Evolutionary conservation across 2,113 vertebrate species (phyloP), one percentile per base, ranked within the genome.

Genomic region (Clarias macrocephalus): DNA sequence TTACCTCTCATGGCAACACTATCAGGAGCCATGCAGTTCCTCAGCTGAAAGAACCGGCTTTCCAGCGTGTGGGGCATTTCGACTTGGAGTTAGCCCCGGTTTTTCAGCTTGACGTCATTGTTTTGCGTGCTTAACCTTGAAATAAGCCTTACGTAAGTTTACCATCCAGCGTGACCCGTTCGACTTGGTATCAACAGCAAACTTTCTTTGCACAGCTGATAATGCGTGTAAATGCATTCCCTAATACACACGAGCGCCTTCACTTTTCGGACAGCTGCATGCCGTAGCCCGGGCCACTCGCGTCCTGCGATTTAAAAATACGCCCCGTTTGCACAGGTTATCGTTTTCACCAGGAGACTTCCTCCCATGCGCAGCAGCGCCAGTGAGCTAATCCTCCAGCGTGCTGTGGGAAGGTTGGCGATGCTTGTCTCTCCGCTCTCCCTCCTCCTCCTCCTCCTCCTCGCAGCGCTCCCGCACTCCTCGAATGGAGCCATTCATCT

Each of bases 401-500:
- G 89, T 83, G 87, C 87, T 90, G 85, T 87, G 85, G 88, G 90
- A 93, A 89, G 89, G 82, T 90, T 87, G 88, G 88, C 68, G 88
- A 89, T 91, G 91, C 91, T 91, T 92, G 87, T 80, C 84, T 76
- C 75, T 83, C 80, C 11, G 37, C 48, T 16, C 91, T 90, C 92
- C 85, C 90, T 90, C 91, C 91, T 89, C 87, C 42, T 15, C 91
- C 89, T 91, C 85, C 90, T 90, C 91, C 91, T 89, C 87, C 65
- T 70, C 28, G 28, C 77, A 60, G 30, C n/a, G 59, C 81, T 65
- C 79, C 88, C 90, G 91, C 86, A 88, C 92, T 93, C 92, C 93
- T 95, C 95, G 89, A 95, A 96, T 94, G 92, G 94, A 92, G 82
- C 91, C 93, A 95, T 96, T 96, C 90, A 96, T 94, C 88, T 94